A percentile compares a stretch with the other conserved stretches of the same genome.
Evolutionary conservation across 2,113 vertebrate species (phyloP).

Genomic region (Muntiacus muntjak): DNA sequence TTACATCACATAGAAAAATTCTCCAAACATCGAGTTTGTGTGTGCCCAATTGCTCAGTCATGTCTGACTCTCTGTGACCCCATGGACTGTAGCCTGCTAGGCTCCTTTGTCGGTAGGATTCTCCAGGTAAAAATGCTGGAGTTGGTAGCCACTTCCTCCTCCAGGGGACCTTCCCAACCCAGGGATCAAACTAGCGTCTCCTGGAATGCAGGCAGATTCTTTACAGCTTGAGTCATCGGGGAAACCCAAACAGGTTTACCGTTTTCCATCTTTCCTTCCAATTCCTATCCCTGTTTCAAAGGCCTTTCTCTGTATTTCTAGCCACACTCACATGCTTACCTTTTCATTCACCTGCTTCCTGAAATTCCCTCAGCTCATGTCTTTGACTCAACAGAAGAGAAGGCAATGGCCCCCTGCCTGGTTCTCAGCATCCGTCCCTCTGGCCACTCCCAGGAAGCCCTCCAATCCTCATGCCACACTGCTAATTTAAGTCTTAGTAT

Average conservation of each 20-base stretch:
- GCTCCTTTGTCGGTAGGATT: background rate
- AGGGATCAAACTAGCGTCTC: background rate
- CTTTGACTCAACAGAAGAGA: no score
- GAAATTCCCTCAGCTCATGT: background rate
- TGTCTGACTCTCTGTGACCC: background rate
- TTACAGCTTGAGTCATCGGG: background rate
- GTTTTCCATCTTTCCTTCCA: background rate
- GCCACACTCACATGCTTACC: background rate
- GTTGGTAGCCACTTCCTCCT: background rate
- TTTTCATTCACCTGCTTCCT: background rate
- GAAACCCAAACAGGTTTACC: background rate
- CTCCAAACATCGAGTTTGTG: background rate
- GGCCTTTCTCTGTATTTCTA: background rate
- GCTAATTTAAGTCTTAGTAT: background rate
- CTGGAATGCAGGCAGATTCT: background rate
- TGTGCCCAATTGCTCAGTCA: background rate
- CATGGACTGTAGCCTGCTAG: background rate
- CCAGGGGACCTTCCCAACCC: background rate
- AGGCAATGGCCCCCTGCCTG: accelerated
- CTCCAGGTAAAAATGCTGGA: background rate
- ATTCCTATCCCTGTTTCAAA: background rate
- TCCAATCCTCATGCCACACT: background rate
- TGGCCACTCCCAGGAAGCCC: background rate
- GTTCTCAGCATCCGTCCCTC: accelerated
- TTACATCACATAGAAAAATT: background rate